phyloP scores from a whole-genome alignment of 35 echinoderm and acorn worm genomes.

The Heliocidaris tuberculata region DNA sequence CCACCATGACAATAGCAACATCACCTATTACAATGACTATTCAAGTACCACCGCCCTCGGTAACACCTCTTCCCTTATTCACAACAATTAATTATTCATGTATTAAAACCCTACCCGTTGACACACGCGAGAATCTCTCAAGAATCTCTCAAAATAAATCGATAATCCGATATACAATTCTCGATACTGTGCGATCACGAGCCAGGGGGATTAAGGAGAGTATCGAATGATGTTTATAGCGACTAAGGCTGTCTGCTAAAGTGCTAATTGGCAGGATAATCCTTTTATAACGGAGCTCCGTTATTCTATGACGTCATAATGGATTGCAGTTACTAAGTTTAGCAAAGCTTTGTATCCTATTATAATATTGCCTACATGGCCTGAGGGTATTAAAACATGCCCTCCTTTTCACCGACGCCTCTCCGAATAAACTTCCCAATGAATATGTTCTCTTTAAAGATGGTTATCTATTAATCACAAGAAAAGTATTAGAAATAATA shows the following conservation, averaged over 20 bases:
- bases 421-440: background rate
- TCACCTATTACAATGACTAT: background rate
- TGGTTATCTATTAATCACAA: too few relatives aligned
- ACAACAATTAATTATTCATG: background rate
- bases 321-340: background rate
- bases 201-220: background rate
- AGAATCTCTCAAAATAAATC: background rate
- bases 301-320: constrained; percentile 18
- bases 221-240: background rate
- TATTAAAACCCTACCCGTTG: background rate
- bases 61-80: background rate
- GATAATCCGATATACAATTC: background rate
- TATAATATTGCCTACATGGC: background rate
- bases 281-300: background rate
- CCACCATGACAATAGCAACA: background rate
- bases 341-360: background rate
- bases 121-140: background rate
- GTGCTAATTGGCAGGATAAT: background rate
- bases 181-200: background rate
- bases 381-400: background rate
- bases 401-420: background rate
- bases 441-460: background rate
- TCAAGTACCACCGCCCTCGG: background rate
- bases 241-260: background rate
- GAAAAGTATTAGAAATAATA: too few relatives aligned